Evolutionary conservation across 2,888 invertebrate genomes (phyloP).

Genomic region (Chrysodeixis includens): DNA sequence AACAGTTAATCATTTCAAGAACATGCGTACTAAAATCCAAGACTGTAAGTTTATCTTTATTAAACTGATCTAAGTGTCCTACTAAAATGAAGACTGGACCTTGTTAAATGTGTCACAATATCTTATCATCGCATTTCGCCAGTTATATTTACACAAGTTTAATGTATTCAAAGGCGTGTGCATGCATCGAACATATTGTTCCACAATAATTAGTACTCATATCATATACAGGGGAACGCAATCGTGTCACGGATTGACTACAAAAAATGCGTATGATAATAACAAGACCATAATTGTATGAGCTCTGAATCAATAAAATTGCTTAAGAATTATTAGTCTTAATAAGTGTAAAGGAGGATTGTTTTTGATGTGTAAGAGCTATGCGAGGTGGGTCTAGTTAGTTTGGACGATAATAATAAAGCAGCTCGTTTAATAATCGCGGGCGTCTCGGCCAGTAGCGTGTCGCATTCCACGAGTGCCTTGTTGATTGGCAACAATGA

Average conservation of each 20-base stretch:
- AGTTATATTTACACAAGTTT: conserved; percentile 26
- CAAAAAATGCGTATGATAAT: conserved; percentile 66
- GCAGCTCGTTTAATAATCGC: conserved; percentile 64
- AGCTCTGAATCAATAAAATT: conserved; percentile 30
- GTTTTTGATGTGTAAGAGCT: conserved; percentile 23
- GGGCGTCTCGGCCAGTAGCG: conserved; percentile 60
- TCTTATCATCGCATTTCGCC: conserved; percentile 37
- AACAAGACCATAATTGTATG: conserved; percentile 52
- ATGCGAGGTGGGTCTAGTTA: conserved; percentile 52
- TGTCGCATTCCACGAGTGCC: conserved; percentile 72
- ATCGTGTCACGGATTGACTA: conserved; percentile 69
- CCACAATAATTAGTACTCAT: conserved; percentile 51
- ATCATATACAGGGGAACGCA: conserved; percentile 64
- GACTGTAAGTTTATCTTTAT: background rate
- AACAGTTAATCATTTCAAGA: background rate
- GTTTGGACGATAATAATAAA: conserved; percentile 62
- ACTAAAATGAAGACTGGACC: background rate
- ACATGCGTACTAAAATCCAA: background rate
- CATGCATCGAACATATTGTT: conserved; percentile 36
- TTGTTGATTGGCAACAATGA: conserved; percentile 72
- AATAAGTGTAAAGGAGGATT: conserved; percentile 17
- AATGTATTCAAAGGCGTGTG: conserved; percentile 33
- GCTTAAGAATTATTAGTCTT: conserved; percentile 49
- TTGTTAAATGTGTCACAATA: conserved; percentile 9
- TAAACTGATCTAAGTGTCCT: background rate